These are phyloP conservation scores for Hydrozoanthus gracilis DNA, from an alignment of 92 coral and sea anemone genomes.

Conservation along the genomic window DNA sequence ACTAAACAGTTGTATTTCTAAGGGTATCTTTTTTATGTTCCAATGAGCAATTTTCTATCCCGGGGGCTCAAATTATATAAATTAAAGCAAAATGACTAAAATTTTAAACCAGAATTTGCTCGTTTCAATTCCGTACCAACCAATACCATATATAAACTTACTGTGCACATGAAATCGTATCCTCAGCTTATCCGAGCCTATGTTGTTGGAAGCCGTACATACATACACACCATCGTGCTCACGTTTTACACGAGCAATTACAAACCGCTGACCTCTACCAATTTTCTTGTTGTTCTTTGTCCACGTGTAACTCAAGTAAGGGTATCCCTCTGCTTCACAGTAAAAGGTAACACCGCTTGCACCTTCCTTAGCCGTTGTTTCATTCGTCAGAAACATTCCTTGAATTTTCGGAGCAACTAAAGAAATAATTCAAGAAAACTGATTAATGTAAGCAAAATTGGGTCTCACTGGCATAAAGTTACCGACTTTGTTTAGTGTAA, in stretches of 20 bases:
- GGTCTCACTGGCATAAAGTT: no score
- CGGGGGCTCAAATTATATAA: no score
- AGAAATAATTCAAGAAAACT: no score
- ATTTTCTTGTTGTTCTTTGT: not conserved
- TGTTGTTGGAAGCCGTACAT: conserved; percentile 6
- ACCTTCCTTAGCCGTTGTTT: not conserved
- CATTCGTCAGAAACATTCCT: not conserved
- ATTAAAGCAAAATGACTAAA: no score
- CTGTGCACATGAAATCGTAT: conserved; percentile 11
- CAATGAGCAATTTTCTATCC: no score
- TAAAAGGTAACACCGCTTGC: not conserved
- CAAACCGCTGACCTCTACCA: not conserved
- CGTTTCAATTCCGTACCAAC: no score
- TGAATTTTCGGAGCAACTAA: conserved; percentile 16
- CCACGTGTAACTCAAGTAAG: conserved; percentile 26
- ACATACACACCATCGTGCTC: conserved; percentile 3
- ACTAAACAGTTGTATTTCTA: no score
- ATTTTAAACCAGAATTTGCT: not conserved
- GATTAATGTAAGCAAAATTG: no score
- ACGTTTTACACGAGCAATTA: not conserved
- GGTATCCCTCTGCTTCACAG: conserved; percentile 18
- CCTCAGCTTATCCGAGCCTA: conserved; percentile 5
- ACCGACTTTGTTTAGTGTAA: no score
- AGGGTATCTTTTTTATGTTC: no score
- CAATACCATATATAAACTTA: not conserved